These are phyloP conservation scores for Characodon lateralis DNA, from an alignment of 2,797 vertebrate species.

Conservation along the genomic window DNA sequence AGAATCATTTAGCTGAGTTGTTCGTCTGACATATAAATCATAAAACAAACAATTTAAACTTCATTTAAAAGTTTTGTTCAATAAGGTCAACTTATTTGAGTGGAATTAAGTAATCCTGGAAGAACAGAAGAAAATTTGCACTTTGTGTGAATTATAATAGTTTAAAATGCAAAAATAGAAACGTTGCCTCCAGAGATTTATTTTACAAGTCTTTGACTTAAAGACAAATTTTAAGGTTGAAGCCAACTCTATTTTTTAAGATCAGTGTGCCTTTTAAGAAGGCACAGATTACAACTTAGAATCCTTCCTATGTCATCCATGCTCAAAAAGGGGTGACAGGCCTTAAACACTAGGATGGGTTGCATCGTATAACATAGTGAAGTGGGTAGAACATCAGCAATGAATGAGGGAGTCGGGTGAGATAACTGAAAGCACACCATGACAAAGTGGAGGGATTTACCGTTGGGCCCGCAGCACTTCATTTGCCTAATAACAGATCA, in stretches of 20 bases:
- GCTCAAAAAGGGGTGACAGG: slow-evolving; percentile 82
- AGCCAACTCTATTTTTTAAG: slow-evolving; percentile 79
- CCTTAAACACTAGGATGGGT: slow-evolving; percentile 74
- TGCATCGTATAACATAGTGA: slow-evolving; percentile 51
- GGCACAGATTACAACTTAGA: slow-evolving; percentile 94
- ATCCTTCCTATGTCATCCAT: slow-evolving; percentile 83
- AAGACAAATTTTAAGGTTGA: slow-evolving; percentile 15
- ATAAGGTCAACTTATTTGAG: background rate
- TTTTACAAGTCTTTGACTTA: background rate
- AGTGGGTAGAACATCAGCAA: slow-evolving; percentile 65
- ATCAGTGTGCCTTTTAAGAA: slow-evolving; percentile 93
- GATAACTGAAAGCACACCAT: slow-evolving; percentile 79
- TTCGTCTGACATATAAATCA: slow-evolving; percentile 16
- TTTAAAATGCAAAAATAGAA: slow-evolving; percentile 4
- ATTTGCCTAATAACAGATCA: slow-evolving; percentile 86
- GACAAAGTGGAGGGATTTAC: slow-evolving; percentile 83
- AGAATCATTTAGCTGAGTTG: background rate
- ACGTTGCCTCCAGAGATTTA: slow-evolving; percentile 4
- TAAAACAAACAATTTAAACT: slow-evolving; percentile 10
- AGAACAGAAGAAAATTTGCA: background rate
- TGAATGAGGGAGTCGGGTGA: slow-evolving; percentile 66
- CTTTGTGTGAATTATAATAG: background rate
- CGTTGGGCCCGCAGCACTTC: slow-evolving; percentile 79
- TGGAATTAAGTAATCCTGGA: background rate
- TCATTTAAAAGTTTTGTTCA: background rate